Base-by-base conservation (phyloP, 1,140 invertebrate genomes). In the Chlorops oryzae region DNA sequence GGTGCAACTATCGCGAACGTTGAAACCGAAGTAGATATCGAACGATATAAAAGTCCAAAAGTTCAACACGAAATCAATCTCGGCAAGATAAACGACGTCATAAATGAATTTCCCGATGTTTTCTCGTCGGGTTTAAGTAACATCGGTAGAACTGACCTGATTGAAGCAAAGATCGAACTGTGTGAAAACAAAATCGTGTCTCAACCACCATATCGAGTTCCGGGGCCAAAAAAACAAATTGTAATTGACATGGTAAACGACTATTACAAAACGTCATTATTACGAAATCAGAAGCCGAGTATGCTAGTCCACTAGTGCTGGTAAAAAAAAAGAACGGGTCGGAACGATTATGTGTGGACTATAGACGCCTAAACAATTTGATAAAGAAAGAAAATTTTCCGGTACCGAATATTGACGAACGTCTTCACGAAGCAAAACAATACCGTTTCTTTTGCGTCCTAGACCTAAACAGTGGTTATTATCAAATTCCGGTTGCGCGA, bases 281-380 rank as follows among this genome's bases (percentile, higher is more conserved):
- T n/a, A 38, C 15, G 18, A 41, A 57, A 25, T 57, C 61, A 4
- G 50, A 37, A 27, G 65, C 55, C 0, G 37, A 55, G 9, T 71
- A 63, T 42, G 57, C 63, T 2, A 58, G 54, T 22, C 62, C 63
- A 5, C 38, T 54, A 3, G 37, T 67, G 1, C 50, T 72, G 9
- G 63, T 73, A 1, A 28, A 47, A 21, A 72, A 72, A 25, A 58
- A 57, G 12, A 52, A 58, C 18, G 68, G 65, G 2, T 40, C 52
- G 2, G 38, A 41, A 3, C 27, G 74, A 10, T 46, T 74, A 32
- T 55, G 59, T 35, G 48, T 73, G 2, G 71, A 75, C 54, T 80
- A 72, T 53, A 47, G 74, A 22, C 32, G 47, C 7, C 34, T 79
- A 9, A 81, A 80, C 54, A 45, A 49, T 39, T 38, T 58, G 4